Conservation (phyloP, 1,140 invertebrate genomes). For the Argopecten irradians region DNA sequence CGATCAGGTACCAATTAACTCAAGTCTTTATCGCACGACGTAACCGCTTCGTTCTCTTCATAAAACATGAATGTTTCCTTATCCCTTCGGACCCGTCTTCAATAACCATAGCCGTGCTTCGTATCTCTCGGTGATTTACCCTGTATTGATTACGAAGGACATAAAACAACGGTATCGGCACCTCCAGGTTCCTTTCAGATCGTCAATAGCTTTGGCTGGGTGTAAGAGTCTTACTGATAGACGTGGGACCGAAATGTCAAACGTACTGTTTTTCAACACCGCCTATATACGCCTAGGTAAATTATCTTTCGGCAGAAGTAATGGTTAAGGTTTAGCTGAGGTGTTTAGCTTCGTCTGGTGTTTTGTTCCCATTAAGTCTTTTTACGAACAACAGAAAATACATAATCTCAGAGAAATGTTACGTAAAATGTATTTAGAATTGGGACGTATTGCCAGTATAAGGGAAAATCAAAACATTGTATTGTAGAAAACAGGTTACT, state of each 20-base stretch:
- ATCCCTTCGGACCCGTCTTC: neutral
- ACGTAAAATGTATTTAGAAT: too few relatives aligned
- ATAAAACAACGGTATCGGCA: neutral
- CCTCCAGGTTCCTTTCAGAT: neutral
- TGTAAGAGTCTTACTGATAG: neutral
- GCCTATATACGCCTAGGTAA: neutral
- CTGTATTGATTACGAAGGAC: neutral
- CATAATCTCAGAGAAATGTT: too few relatives aligned
- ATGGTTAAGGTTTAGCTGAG: neutral
- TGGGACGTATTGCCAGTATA: too few relatives aligned
- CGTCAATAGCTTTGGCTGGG: neutral
- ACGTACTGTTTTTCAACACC: neutral
- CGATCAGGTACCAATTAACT: constrained; percentile 8
- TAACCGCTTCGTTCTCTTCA: neutral
- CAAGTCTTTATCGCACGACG: neutral
- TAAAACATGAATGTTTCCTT: constrained; percentile 6
- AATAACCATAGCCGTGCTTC: neutral
- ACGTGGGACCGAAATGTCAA: neutral
- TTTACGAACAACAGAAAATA: too few relatives aligned
- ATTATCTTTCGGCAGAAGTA: neutral
- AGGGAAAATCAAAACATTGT: too few relatives aligned
- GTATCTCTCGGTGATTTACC: neutral
- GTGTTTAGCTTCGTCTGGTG: neutral
- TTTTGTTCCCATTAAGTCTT: too few relatives aligned
- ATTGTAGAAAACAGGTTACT: too few relatives aligned